Conservation (phyloP, 1,140 invertebrate genomes). For the Orius insidiosus region DNA sequence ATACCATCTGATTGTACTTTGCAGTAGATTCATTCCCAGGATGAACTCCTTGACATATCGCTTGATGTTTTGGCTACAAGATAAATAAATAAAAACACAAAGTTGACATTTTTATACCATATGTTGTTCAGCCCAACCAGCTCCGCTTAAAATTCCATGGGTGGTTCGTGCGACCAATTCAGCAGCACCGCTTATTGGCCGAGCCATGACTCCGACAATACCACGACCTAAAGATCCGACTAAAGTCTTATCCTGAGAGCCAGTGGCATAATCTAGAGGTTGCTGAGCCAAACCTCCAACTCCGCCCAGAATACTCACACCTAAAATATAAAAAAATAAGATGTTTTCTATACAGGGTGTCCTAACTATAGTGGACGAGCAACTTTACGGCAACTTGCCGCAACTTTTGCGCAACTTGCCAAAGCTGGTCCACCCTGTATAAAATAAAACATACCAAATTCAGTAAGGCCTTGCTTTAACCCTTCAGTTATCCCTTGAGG, state of each 20-base stretch:
- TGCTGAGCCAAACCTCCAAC: conserved; percentile 86
- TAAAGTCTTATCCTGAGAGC: conserved; percentile 46
- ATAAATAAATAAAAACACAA: too few relatives aligned
- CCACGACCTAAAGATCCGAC: conserved; percentile 72
- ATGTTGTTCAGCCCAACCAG: conserved; percentile 53
- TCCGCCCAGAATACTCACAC: conserved; percentile 39
- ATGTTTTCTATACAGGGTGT: too few relatives aligned
- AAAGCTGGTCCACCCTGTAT: too few relatives aligned
- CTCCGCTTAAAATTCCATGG: conserved; percentile 64
- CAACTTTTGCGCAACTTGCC: too few relatives aligned
- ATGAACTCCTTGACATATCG: conserved; percentile 27
- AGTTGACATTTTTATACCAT: too few relatives aligned
- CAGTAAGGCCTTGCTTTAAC: conserved; percentile 65
- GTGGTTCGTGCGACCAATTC: conserved; percentile 82
- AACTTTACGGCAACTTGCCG: too few relatives aligned
- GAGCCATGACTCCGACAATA: conserved; percentile 61
- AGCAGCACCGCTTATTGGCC: conserved; percentile 83
- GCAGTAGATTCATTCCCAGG: conserved; percentile 28
- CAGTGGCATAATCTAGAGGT: conserved; percentile 60
- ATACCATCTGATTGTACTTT: conserved; percentile 35
- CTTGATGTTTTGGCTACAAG: conserved; percentile 32
- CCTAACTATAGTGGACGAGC: too few relatives aligned
- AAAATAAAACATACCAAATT: conserved; percentile 46
- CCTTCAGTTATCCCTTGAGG: conserved; percentile 67
- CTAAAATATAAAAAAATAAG: not conserved